Conservation (phyloP, 2,113 vertebrate genomes). For the Isurus oxyrinchus region DNA sequence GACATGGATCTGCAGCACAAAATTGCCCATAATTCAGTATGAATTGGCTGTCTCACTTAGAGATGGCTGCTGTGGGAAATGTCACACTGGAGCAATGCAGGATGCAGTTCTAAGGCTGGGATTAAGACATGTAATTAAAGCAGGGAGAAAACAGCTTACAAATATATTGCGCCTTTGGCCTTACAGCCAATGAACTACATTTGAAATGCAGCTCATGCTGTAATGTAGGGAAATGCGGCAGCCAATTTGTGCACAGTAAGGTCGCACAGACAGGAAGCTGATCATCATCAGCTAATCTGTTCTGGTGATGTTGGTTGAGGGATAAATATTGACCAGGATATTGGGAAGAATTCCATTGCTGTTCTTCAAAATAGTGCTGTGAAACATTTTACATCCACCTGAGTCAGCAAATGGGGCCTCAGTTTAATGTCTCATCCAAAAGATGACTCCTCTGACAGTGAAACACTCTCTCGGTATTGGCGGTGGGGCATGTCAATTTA, state of each 20-base stretch:
- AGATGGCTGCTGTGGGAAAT: constrained; percentile 29
- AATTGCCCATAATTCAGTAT: background rate
- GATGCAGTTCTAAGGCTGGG: background rate
- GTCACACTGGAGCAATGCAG: background rate
- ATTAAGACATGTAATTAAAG: background rate
- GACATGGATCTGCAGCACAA: background rate
- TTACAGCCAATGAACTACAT: background rate
- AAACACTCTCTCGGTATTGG: background rate
- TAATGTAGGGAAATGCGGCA: background rate
- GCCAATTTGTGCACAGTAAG: background rate
- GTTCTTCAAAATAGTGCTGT: background rate
- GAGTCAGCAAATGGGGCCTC: background rate
- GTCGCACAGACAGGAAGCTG: background rate
- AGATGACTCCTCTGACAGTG: too few species aligned
- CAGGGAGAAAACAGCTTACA: background rate
- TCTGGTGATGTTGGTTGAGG: background rate
- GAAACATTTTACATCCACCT: background rate
- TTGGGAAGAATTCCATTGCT: background rate
- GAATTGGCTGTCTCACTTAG: background rate
- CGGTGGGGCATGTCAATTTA: background rate
- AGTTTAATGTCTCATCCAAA: too few species aligned
- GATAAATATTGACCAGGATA: background rate
- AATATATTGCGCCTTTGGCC: background rate
- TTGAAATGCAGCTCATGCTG: background rate
- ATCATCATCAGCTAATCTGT: background rate